Evolutionary conservation across 2,797 vertebrate genomes (phyloP), one percentile per base, ranked within the genome.

Genomic region (Lagodon rhomboides): DNA sequence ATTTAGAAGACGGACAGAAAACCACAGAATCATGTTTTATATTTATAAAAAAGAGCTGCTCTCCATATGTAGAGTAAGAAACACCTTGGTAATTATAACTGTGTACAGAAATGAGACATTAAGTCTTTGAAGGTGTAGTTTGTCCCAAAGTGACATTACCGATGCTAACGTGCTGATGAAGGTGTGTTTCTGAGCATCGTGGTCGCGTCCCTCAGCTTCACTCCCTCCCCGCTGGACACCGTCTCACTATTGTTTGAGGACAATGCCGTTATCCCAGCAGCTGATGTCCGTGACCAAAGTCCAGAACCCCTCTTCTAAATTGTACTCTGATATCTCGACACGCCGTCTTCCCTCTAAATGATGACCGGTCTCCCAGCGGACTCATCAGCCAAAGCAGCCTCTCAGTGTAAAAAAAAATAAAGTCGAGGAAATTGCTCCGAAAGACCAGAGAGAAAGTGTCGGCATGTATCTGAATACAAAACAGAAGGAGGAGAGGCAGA

Each of bases 361-460:
- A 51, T 23, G 23, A 56, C 44, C 50, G 18, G 49, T 53, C 22
- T 68, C 63, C 27, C 58, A 4, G 16, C 1, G 41, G 47, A 71
- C 61, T 71, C 44, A 67, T 82, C 69, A 25, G 68, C 54, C 34
- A 20, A 23, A 49, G n/a, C 41, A 11, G 18, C 65, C 54, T 67
- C 61, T 75, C 23, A 49, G 30, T 67, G 54, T 86, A 30, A 44
- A 25, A 8, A 18, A 44, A 25, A 8, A 18, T n/a, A 43, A 38
- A 77, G 23, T 38, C 30, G 50, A 47, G 67, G 22, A 64, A 72
- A 72, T 0, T 53, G 49, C 27, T 56, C 17, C 2, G 18, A 55
- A 44, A 38, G 27, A 61, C 12, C 4, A 43, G 58, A 68, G 27
- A 13, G 3, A 6, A 23, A 34, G 44, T 8, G 38, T 30, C 5